Base-by-base conservation (phyloP, 2,113 vertebrate genomes). In the Osmerus eperlanus region DNA sequence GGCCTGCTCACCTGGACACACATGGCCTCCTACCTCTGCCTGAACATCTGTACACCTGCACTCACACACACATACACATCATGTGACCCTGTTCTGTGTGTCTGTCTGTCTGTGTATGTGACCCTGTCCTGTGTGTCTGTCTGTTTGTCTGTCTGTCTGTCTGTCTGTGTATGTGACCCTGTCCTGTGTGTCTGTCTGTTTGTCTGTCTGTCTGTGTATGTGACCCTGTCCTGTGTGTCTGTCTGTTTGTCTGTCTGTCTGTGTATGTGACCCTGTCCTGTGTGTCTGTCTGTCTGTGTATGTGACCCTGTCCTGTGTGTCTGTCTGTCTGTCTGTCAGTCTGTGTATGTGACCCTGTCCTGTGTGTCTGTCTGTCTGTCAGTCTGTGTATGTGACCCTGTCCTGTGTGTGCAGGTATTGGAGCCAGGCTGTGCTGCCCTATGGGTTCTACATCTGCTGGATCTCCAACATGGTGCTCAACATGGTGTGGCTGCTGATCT, bases 31-130 rank as follows among this genome's bases (percentile, higher is more conserved):
- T 23, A 23, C 23, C 23, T 23, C 23, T 23, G 23, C 23, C 23
- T 23, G 23, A 23, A 23, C 23, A 23, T 2, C 23, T 23, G 23
- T 1, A 23, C 23, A 23, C 23, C 16, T 15, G 11, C 53, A 18
- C 16, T 8, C 53, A 18, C 13, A 13, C 53, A 15, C 12, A 18
- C 53, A 1, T 3, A 55, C 53, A 15, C 53, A 32, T 32, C 53
- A 55, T 28, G 25, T 25, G 25, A 25, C 25, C 25, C 25, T 25
- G 25, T 25, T 3, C 21, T 21, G 21, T 21, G 0, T 25, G 65
- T 28, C 51, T 28, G 70, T 72, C 67, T 53, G 68, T 60, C 29
- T 65, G 55, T 60, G 65, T 62, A 55, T 71, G 62, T 65, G 62
- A 25, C 25, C 25, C 25, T 25, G 25, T 25, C 25, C 25, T 25